These are phyloP conservation scores for Frieseomelitta varia DNA, from an alignment of 1,140 invertebrate genomes.

Conservation along the genomic window DNA sequence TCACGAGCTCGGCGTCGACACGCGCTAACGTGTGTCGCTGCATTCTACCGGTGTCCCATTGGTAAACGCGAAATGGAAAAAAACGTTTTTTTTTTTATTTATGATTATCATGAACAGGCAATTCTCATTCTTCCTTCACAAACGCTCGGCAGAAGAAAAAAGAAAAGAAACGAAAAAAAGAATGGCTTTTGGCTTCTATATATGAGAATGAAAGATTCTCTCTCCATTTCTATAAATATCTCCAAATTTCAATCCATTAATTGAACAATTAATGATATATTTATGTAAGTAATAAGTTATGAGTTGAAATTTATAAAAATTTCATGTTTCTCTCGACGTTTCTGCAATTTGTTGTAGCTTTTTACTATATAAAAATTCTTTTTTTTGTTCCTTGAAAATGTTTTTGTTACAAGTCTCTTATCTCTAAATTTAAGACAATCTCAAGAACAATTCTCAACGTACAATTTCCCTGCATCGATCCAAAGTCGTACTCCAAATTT, in stretches of 20 bases:
- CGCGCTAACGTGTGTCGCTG: slow-evolving; percentile 47
- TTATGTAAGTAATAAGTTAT: no score
- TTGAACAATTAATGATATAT: background rate
- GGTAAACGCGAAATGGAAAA: slow-evolving; percentile 16
- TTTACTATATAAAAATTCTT: no score
- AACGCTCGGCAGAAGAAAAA: background rate
- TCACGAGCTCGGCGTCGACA: slow-evolving; percentile 38
- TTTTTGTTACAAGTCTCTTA: no score
- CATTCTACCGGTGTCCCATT: slow-evolving; percentile 10
- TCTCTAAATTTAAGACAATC: background rate
- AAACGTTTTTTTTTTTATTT: slow-evolving; percentile 2
- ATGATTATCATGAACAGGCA: background rate
- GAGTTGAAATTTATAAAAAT: no score
- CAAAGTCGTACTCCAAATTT: background rate
- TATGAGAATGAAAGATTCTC: background rate
- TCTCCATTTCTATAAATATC: background rate
- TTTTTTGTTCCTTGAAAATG: no score
- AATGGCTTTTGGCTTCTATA: background rate
- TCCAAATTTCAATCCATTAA: background rate
- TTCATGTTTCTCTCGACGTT: no score
- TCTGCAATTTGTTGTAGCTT: no score
- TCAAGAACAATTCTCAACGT: accelerated
- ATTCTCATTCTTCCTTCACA: background rate
- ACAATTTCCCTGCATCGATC: background rate
- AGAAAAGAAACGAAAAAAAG: no score